These are phyloP conservation scores for Plestiodon gilberti DNA, from an alignment of 2,113 vertebrate species.

Conservation along the genomic window DNA sequence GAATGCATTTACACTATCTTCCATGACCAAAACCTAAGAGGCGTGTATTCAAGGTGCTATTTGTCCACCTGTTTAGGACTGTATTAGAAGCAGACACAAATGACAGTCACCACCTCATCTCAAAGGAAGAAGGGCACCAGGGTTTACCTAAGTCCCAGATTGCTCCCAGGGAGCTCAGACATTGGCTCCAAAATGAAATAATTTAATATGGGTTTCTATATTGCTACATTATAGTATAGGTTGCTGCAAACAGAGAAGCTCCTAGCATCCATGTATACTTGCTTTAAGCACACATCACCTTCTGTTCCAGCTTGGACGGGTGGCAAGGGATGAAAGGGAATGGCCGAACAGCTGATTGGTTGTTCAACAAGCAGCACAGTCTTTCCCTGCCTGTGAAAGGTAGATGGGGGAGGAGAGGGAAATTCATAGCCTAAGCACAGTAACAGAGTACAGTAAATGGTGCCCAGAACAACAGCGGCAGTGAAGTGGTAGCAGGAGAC, in stretches of 20 bases:
- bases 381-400: neutral
- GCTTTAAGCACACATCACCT: neutral
- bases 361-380: neutral
- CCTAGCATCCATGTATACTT: neutral
- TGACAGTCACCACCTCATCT: neutral
- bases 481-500: neutral
- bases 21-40: constrained; percentile 3
- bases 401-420: neutral
- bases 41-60: neutral
- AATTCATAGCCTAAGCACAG: neutral
- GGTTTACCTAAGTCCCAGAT: neutral
- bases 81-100: neutral
- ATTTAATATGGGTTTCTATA: neutral
- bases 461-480: neutral
- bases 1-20: neutral
- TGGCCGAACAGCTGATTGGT: neutral
- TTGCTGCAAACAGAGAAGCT: neutral
- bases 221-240: neutral
- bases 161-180: neutral
- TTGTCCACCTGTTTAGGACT: neutral
- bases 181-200: neutral
- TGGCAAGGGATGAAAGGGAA: neutral
- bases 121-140: neutral
- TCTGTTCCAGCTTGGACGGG: neutral
- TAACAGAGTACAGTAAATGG: neutral